Evolutionary conservation across 2,888 invertebrate genomes (phyloP).

Genomic region (Syrista parreyssii): DNA sequence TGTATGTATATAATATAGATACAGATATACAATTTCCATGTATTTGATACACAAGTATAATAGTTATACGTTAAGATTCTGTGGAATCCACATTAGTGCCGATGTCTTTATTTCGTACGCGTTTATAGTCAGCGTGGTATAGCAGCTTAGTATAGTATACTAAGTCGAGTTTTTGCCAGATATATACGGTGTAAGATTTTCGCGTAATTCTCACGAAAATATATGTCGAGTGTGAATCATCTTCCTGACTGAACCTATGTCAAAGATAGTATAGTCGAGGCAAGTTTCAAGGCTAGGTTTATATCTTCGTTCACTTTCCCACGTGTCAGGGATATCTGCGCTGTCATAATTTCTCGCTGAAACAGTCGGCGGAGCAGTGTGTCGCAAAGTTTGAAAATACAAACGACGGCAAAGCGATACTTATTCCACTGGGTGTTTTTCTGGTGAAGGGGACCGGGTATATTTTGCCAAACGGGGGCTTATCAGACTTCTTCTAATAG

Average conservation of each 20-base stretch:
- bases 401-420: not conserved
- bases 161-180: not conserved
- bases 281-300: not conserved
- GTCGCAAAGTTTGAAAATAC: not conserved
- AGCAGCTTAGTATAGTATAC: not conserved
- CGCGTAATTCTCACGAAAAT: not conserved
- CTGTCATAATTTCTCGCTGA: not conserved
- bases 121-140: not conserved
- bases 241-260: not conserved
- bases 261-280: not conserved
- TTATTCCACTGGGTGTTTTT: not conserved
- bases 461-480: constrained; percentile 53
- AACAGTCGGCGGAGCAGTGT: not conserved
- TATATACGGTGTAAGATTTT: not conserved
- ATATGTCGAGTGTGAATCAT: not conserved
- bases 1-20: too few species aligned
- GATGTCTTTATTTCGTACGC: not conserved
- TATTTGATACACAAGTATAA: not conserved
- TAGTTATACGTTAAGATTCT: not conserved
- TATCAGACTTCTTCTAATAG: constrained; percentile 57
- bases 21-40: not conserved
- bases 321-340: not conserved
- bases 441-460: not conserved
- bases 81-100: not conserved
- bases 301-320: not conserved